Conservation (phyloP, 2,888 invertebrate species). For the Megalurothrips usitatus region DNA sequence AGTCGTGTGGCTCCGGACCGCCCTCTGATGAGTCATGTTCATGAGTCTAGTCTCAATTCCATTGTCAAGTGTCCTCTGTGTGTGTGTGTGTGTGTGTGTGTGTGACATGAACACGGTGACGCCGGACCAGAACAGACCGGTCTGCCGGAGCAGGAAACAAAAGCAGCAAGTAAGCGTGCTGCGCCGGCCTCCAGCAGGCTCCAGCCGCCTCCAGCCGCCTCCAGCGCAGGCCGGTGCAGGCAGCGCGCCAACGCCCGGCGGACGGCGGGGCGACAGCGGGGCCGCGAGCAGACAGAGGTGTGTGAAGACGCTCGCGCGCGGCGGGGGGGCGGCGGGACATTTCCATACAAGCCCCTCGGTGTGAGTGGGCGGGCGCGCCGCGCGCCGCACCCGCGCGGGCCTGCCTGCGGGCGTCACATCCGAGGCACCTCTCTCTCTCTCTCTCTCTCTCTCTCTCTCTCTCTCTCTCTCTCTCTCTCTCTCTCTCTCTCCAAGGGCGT, state of each 20-base stretch:
- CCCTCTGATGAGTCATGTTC: not conserved
- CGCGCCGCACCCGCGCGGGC: not conserved
- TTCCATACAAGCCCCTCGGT: not conserved
- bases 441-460: no score
- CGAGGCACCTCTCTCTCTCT: not conserved
- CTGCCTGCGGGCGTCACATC: not conserved
- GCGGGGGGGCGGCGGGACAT: conserved; percentile 8
- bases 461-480: no score
- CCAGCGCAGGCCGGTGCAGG: not conserved
- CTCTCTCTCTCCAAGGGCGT: no score
- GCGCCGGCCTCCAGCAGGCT: not conserved
- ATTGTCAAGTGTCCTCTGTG: not conserved
- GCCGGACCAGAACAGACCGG: no score
- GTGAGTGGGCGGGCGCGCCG: not conserved
- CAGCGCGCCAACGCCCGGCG: not conserved
- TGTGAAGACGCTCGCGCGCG: not conserved
- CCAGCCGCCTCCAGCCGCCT: no score
- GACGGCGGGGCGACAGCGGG: no score
- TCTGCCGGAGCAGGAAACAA: not conserved
- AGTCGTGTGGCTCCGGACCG: not conserved
- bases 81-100: no score
- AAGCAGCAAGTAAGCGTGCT: not conserved
- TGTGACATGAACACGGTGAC: no score
- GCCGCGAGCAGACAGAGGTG: no score
- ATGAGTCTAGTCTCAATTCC: not conserved